These are phyloP conservation scores for Belonocnema kinseyi DNA, from an alignment of 1,140 invertebrate species.

Conservation along the genomic window DNA sequence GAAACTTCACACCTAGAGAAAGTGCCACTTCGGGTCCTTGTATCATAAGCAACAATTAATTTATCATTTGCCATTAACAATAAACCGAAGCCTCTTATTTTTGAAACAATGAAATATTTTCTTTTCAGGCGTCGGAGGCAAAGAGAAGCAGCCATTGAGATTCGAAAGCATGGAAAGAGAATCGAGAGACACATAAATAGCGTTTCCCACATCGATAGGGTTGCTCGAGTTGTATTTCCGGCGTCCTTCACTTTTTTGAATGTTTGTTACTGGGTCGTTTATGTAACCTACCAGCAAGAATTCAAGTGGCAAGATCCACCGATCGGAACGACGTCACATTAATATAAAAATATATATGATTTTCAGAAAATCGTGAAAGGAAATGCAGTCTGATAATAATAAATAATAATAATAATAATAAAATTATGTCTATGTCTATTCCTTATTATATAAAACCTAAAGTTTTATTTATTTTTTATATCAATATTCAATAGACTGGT, in stretches of 20 bases:
- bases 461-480: no score
- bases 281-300: constrained; percentile 83
- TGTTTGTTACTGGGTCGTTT: constrained; percentile 91
- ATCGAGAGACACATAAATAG: constrained; percentile 86
- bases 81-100: background rate
- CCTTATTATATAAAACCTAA: background rate
- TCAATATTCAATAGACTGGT: no score
- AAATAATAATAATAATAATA: background rate
- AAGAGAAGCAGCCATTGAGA: constrained; percentile 79
- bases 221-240: constrained; percentile 90
- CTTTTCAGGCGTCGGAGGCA: constrained; percentile 79
- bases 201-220: constrained; percentile 90
- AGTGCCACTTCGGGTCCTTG: no score
- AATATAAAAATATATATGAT: constrained; percentile 35
- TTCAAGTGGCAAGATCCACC: constrained; percentile 83
- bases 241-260: constrained; percentile 90
- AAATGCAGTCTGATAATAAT: constrained; percentile 22
- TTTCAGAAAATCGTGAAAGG: background rate
- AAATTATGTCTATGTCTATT: background rate
- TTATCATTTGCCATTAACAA: constrained; percentile 9
- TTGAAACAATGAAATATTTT: background rate
- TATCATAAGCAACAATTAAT: background rate
- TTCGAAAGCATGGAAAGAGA: constrained; percentile 74
- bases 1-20: no score
- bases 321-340: constrained; percentile 60